These are phyloP conservation scores for Actenoides hombroni DNA, from an alignment of 2,113 vertebrate species.

Conservation along the genomic window DNA sequence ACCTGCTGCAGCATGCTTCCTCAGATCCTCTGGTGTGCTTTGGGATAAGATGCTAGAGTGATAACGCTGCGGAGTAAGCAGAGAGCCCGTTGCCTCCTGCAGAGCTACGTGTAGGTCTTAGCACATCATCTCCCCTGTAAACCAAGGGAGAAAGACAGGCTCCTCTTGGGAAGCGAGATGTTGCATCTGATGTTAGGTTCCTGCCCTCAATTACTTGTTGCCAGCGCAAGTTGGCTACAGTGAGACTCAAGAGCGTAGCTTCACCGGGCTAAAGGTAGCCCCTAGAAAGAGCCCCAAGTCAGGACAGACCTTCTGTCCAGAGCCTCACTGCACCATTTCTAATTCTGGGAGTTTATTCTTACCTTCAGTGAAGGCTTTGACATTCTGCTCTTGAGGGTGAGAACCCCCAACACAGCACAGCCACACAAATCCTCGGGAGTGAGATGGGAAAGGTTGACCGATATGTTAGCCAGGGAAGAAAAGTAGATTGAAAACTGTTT, in stretches of 20 bases:
- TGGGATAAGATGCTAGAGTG: neutral
- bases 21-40: neutral
- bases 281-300: neutral
- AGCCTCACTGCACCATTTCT: neutral
- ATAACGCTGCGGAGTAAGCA: neutral
- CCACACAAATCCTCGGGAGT: neutral
- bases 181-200: neutral
- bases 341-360: neutral
- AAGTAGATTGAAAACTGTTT: neutral
- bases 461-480: conserved; percentile 17
- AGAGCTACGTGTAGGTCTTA: neutral
- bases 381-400: neutral
- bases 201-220: neutral
- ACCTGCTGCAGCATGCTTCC: neutral
- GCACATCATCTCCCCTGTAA: neutral
- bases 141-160: neutral
- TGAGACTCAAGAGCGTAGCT: neutral
- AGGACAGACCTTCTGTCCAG: neutral
- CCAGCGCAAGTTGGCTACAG: neutral
- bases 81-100: neutral
- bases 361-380: neutral
- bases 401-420: neutral
- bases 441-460: neutral
- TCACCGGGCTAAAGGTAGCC: neutral
- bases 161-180: neutral